These are phyloP conservation scores for Geopemphigus sp. DNA, from an alignment of 1,140 invertebrate species.

Conservation along the genomic window DNA sequence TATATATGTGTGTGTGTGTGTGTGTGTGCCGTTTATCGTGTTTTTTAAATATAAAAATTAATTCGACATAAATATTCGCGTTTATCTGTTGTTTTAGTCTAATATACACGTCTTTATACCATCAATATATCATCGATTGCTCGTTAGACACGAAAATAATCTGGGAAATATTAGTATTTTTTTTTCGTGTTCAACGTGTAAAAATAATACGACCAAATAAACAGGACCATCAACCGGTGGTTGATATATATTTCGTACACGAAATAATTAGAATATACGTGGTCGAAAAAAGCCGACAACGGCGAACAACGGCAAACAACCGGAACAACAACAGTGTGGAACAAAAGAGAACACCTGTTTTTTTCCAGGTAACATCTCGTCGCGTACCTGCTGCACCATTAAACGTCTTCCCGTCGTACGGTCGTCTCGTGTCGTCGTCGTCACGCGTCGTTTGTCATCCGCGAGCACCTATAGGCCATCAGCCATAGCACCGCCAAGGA, in stretches of 20 bases:
- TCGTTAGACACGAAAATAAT: no score
- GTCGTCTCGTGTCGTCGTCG: conserved; percentile 29
- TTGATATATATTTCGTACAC: no score
- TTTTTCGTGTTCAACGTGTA: not conserved
- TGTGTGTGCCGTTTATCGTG: not conserved
- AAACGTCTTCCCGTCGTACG: conserved; percentile 12
- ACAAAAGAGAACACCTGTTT: not conserved
- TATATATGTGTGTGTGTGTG: not conserved
- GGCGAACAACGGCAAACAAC: not conserved
- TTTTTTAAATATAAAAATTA: not conserved
- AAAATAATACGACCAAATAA: no score
- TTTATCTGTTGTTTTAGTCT: not conserved
- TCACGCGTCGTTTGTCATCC: conserved; percentile 27
- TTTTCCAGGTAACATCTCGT: conserved; percentile 1
- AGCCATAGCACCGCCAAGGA: conserved; percentile 1
- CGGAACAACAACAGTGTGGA: not conserved
- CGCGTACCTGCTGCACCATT: not conserved
- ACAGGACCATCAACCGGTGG: no score
- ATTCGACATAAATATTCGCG: not conserved
- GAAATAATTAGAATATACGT: no score
- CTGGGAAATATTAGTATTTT: not conserved
- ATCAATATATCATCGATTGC: not conserved
- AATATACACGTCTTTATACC: not conserved
- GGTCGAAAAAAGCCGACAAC: not conserved
- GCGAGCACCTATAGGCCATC: not conserved